A percentile compares a stretch with the other conserved stretches of the same genome.
Evolutionary conservation across 2,113 vertebrate species (phyloP).

Genomic region (Taurulus bubalis): DNA sequence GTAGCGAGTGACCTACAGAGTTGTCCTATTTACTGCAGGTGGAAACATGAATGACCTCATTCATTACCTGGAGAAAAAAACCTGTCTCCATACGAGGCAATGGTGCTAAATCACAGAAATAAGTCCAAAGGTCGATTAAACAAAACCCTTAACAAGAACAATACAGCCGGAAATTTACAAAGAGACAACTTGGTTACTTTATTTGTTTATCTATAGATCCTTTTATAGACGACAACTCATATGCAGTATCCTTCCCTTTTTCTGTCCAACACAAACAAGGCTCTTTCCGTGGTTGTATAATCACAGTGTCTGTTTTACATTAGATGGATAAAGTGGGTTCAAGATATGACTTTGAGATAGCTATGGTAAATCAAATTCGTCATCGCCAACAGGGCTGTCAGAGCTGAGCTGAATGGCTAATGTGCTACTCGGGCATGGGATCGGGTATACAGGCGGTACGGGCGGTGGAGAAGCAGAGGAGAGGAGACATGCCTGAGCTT

Average conservation of each 20-base stretch:
- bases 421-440: slow-evolving; percentile 28
- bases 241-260: neutral
- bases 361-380: slow-evolving; percentile 48
- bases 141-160: slow-evolving; percentile 16
- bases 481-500: slow-evolving; percentile 27
- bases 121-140: slow-evolving; percentile 13
- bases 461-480: slow-evolving; percentile 15
- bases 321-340: slow-evolving; percentile 41
- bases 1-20: neutral
- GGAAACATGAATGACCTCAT: neutral
- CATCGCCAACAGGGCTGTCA: slow-evolving; percentile 57
- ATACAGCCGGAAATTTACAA: slow-evolving; percentile 14
- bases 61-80: neutral
- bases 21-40: slow-evolving; percentile 13
- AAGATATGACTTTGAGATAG: slow-evolving; percentile 56
- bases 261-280: slow-evolving; percentile 13
- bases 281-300: slow-evolving; percentile 1
- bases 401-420: slow-evolving; percentile 68
- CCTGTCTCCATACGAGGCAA: slow-evolving; percentile 16
- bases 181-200: slow-evolving; percentile 3
- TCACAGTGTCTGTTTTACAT: slow-evolving; percentile 18
- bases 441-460: neutral
- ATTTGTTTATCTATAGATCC: neutral
- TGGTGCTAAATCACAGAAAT: slow-evolving; percentile 42
- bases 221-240: neutral